phyloP scores from a whole-genome alignment of 2,113 vertebrate species.

The Grantiella picta region DNA sequence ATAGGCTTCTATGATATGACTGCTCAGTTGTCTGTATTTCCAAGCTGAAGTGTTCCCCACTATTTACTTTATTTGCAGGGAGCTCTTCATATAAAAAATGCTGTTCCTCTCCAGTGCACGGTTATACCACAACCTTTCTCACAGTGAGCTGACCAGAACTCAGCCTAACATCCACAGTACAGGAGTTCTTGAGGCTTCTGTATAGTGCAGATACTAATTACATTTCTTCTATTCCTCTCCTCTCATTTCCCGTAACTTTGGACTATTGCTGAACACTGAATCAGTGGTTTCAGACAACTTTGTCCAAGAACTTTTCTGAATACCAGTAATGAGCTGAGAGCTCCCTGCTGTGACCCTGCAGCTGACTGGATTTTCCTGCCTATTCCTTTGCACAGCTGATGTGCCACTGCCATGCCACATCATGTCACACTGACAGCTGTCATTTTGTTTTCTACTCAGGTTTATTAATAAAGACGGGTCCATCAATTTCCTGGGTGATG shows the following conservation, averaged over 20 bases:
- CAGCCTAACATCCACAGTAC: not conserved
- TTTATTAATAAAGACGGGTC: not conserved
- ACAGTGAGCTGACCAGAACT: not conserved
- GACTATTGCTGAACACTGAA: not conserved
- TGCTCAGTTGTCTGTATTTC: not conserved
- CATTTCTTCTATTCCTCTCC: not conserved
- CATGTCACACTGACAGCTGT: not conserved
- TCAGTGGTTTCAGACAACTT: not conserved
- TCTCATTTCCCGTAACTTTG: not conserved
- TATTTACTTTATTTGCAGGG: not conserved
- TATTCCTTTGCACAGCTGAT: not conserved
- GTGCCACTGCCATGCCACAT: not conserved
- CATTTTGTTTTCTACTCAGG: not conserved
- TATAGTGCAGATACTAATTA: not conserved
- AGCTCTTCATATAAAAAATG: not conserved
- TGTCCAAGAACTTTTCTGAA: not conserved
- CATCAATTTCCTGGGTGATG: not conserved
- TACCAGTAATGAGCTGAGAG: not conserved
- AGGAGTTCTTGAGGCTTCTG: not conserved
- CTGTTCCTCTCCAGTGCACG: not conserved
- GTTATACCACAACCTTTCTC: not conserved
- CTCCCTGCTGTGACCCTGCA: not conserved
- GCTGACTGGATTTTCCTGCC: not conserved
- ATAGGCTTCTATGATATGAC: not conserved
- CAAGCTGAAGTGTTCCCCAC: not conserved